Evolutionary conservation across 1,140 invertebrate species (phyloP), one percentile per base, ranked within the genome.

Genomic region (Hyles vespertilio): DNA sequence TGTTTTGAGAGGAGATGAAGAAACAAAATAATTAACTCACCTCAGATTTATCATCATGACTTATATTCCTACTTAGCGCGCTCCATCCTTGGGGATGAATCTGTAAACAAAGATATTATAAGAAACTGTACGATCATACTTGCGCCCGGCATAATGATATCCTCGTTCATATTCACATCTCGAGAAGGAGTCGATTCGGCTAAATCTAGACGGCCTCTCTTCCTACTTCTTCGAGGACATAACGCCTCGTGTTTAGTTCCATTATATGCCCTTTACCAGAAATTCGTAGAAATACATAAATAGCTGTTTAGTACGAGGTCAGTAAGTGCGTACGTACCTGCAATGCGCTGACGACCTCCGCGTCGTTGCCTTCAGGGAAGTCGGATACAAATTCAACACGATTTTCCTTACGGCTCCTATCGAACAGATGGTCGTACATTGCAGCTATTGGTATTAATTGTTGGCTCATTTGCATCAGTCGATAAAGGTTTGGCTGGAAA

Each of bases 61-160:
- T 96, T 22, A 97, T 94, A 87, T 98, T 98, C 60, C 97, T 91
- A 36, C 96, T 96, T 32, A 97, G 81, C 8, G 95, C 94, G 84
- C 94, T 96, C 95, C 96, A 97, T 3, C 96, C 96, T 74, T 97
- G 93, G 4, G 97, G 97, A 90, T 98, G 97, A 63, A 98, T 93
- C 90, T 93, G 70, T 52, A 72, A 74, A 67, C 40, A 61, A 57
- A 22, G 0, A 22, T 22, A 22, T 22, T 22, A 22, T 22, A 22
- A 1, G 22, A 22, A 22, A 22, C 22, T 22, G 22, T 22, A 22
- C 2, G 22, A 22, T 22, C 22, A 22, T 22, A 22, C 22, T 22
- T 22, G 22, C 22, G 22, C 22, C 22, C 22, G 22, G 22, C 22
- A 22, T 22, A 22, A 22, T 22, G 22, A 22, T 22, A 22, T 22